Base-by-base conservation (phyloP, 2,888 invertebrate species). In the Palloptera scutellata region DNA sequence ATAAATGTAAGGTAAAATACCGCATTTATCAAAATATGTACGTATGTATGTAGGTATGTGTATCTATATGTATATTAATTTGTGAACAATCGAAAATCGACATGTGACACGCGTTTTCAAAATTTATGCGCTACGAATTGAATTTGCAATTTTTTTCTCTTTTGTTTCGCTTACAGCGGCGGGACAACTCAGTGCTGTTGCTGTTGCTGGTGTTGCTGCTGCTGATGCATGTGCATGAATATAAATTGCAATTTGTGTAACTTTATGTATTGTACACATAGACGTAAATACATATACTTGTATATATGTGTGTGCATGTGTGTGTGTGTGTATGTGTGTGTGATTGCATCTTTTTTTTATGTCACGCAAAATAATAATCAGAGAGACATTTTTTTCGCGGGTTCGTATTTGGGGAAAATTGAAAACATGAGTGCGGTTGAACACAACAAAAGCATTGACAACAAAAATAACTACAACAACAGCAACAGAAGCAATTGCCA, bases 41-140 rank as follows among this genome's bases (percentile, higher is more conserved):
- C 12, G 43, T 53, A 48, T 15, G 10, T 53, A 17, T 51, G 60
- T 64, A 71, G 58, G 30, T 76, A 78, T 77, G n/a, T n/a, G n/a
- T n/a, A n/a, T n/a, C n/a, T n/a, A n/a, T n/a, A n/a, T n/a, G n/a
- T n/a, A 78, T 81, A 81, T 78, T 81, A 81, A 81, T 81, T 81
- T 81, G 80, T 77, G 81, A 81, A 81, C 82, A 81, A 81, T 81
- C 78, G 77, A 77, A 76, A 76, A 81, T 81, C 81, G 81, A 81
- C 81, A 78, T 79, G 80, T 78, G 81, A 81, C 81, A 79, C 81
- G 81, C 77, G 81, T 78, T 77, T 73, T 75, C 74, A 60, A 75
- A 79, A 79, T 79, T 79, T 79, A 79, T 80, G 79, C 74, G 74
- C 76, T 74, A 77, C 80, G 79, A 78, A 78, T 78, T 79, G 79